A percentile compares a stretch with the other conserved stretches of the same genome.
Evolutionary conservation across 2,888 invertebrate species (phyloP).

Genomic region (Schizotus pectinicornis): DNA sequence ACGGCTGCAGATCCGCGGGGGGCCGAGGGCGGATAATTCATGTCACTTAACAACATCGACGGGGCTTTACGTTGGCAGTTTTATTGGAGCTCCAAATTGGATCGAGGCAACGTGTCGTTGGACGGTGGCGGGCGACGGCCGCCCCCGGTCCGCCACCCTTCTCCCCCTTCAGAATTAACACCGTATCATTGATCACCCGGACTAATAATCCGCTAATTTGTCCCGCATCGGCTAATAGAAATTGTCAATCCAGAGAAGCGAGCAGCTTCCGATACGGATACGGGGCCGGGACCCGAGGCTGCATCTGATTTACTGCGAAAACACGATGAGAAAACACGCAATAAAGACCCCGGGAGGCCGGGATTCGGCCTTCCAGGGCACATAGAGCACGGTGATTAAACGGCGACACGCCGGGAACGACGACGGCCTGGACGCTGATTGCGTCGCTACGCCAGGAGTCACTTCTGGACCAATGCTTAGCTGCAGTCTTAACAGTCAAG

Average conservation of each 20-base stretch:
- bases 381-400: slow-evolving; percentile 25
- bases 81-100: slow-evolving; percentile 61
- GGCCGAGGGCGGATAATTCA: slow-evolving; percentile 58
- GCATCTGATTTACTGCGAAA: slow-evolving; percentile 56
- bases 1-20: slow-evolving; percentile 35
- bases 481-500: too few relatives aligned
- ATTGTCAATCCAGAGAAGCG: slow-evolving; percentile 53
- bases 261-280: slow-evolving; percentile 32
- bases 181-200: slow-evolving; percentile 59
- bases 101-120: slow-evolving; percentile 55
- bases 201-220: slow-evolving; percentile 61
- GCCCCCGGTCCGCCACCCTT: slow-evolving; percentile 16
- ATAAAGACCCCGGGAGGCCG: slow-evolving; percentile 46
- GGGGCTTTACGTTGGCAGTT: slow-evolving; percentile 60
- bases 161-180: slow-evolving; percentile 50
- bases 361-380: slow-evolving; percentile 23
- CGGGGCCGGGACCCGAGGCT: slow-evolving; percentile 38
- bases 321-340: slow-evolving; percentile 51
- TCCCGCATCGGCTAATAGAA: slow-evolving; percentile 56
- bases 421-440: neutral
- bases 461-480: too few relatives aligned
- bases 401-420: slow-evolving; percentile 26
- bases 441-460: too few relatives aligned
- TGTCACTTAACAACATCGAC: slow-evolving; percentile 61
- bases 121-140: slow-evolving; percentile 24